Evolutionary conservation across 1,140 invertebrate species (phyloP), one percentile per base, ranked within the genome.

Genomic region (Elymnias hypermnestra): DNA sequence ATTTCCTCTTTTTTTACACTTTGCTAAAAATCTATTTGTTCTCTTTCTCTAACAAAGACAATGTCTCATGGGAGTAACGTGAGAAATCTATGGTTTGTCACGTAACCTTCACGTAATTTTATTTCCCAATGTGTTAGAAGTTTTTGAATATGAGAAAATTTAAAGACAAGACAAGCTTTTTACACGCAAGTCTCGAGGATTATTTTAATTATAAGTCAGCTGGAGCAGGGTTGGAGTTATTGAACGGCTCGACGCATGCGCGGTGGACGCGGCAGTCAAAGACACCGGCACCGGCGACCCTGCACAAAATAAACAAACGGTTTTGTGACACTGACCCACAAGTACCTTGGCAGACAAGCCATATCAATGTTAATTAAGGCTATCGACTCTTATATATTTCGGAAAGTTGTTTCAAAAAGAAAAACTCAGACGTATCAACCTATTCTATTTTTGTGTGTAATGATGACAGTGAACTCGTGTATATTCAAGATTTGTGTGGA

Each of bases 191-290:
- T 33, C 29, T 33, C 12, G 29, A 15, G 29, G 29, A 33, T 15
- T 14, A 33, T 14, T 31, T 31, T 14, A 35, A 44, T 13, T 54
- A 56, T 71, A 64, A 71, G 67, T 78, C 72, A 81, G 73, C 72
- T 76, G 69, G 43, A 63, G 44, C 52, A 57, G 67, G 53, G 53
- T 44, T 64, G 47, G 28, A 48, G 19, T 64, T 84, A 84, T 84
- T 69, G 81, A 84, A 56, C 81, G 74, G 56, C 14, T 40, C 33
- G 55, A 51, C 70, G 72, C 81, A 79, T 77, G 81, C 81, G 77
- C 70, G 19, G 12, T 72, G 47, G 31, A 26, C 38, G 25, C 35
- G 28, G 21, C 39, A 44, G 31, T 53, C 37, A 51, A 42, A 63
- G 49, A 53, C 56, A 65, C 57, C 58, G 51, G 28, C 35, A 57